phyloP scores from a whole-genome alignment of 1,140 invertebrate genomes.

The Achatina immaculata region DNA sequence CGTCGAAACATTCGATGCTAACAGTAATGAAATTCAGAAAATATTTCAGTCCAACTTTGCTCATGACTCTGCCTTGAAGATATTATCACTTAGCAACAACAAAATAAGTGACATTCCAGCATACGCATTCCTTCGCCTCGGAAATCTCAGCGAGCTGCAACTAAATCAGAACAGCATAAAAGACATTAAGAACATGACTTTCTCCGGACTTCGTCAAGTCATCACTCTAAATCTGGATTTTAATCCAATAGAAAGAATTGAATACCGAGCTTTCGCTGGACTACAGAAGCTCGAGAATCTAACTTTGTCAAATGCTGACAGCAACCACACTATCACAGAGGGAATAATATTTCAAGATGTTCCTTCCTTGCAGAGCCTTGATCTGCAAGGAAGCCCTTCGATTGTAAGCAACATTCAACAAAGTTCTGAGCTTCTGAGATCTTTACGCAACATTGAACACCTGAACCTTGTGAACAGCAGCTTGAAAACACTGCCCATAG shows the following conservation, averaged over 20 bases:
- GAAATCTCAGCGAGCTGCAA: slow-evolving; percentile 75
- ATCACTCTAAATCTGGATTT: slow-evolving; percentile 63
- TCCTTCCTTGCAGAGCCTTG: slow-evolving; percentile 78
- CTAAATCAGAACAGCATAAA: slow-evolving; percentile 16
- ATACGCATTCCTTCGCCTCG: slow-evolving; percentile 45
- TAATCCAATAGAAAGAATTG: slow-evolving; percentile 66
- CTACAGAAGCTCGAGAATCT: slow-evolving; percentile 74
- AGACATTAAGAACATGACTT: slow-evolving; percentile 4
- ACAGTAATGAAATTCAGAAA: slow-evolving; percentile 78
- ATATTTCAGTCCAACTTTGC: slow-evolving; percentile 44
- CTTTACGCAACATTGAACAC: slow-evolving; percentile 66
- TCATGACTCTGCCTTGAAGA: slow-evolving; percentile 44
- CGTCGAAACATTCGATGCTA: slow-evolving; percentile 76
- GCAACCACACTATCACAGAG: slow-evolving; percentile 74
- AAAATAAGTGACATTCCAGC: slow-evolving; percentile 40
- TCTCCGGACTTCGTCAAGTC: slow-evolving; percentile 12
- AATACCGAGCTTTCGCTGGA: slow-evolving; percentile 58
- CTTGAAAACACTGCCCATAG: slow-evolving; percentile 77
- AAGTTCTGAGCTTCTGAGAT: slow-evolving; percentile 77
- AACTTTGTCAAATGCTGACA: slow-evolving; percentile 74
- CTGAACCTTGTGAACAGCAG: slow-evolving; percentile 70
- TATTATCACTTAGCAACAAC: slow-evolving; percentile 51
- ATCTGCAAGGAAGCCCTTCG: slow-evolving; percentile 81
- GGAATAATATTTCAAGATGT: slow-evolving; percentile 70
- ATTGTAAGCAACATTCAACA: slow-evolving; percentile 78